Conservation (phyloP, 2,797 vertebrate genomes). For the Bryconaethiops microstoma region DNA sequence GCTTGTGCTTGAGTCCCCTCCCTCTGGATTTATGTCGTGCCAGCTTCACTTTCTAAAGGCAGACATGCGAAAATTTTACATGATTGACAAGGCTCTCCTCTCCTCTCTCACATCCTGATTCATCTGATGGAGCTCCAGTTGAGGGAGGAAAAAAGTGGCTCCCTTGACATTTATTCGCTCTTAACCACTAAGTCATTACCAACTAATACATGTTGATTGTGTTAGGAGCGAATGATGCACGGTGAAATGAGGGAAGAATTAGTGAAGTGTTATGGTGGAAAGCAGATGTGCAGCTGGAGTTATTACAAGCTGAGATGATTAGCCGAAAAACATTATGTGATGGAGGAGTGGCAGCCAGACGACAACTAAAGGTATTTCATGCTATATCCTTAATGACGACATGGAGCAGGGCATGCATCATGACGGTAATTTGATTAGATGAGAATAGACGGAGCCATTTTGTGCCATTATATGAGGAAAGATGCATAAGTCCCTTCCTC, state of each 20-base stretch:
- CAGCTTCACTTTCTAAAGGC: conserved; percentile 81
- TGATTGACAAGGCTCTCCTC: conserved; percentile 91
- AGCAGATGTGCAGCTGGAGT: conserved; percentile 96
- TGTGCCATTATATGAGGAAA: conserved; percentile 4
- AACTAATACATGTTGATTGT: conserved; percentile 98
- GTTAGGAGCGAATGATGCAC: conserved; percentile 92
- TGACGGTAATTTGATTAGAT: conserved; percentile 26
- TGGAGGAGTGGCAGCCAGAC: conserved; percentile 78
- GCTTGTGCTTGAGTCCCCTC: conserved; percentile 8
- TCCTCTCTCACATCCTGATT: conserved; percentile 87
- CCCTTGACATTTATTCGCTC: conserved; percentile 95
- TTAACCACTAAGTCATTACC: conserved; percentile 97
- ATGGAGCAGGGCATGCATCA: conserved; percentile 47
- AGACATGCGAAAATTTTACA: conserved; percentile 85
- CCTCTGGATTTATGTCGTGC: conserved; percentile 42
- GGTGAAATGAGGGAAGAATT: conserved; percentile 93
- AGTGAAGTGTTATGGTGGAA: conserved; percentile 95
- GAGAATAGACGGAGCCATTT: conserved; percentile 17
- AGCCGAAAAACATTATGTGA: conserved; percentile 80
- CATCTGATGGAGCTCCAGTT: conserved; percentile 86
- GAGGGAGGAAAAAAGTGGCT: conserved; percentile 83
- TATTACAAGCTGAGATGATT: conserved; percentile 95
- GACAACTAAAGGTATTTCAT: conserved; percentile 68
- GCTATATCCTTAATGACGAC: conserved; percentile 72
- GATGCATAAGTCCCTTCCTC: neutral